Percentiles rank a stretch among this genome's conserved stretches.
These are phyloP conservation scores for Lanius collurio DNA, from an alignment of 2,113 vertebrate genomes.

Conservation along the genomic window DNA sequence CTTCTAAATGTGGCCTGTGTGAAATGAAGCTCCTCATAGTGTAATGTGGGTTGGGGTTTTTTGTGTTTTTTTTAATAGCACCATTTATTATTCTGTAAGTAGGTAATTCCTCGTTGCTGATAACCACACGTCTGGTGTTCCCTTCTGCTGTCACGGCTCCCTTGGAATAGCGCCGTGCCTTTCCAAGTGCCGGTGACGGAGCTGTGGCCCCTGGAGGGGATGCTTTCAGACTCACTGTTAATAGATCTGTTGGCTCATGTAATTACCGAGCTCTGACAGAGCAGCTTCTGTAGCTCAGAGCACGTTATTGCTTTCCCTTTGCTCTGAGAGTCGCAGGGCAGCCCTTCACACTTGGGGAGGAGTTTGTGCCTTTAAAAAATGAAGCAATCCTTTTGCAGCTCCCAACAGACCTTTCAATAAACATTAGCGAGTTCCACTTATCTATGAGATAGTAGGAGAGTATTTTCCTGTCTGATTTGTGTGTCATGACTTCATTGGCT, in stretches of 20 bases:
- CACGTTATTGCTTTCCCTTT: background rate
- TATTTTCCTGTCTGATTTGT: constrained; percentile 42
- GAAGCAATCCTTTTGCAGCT: background rate
- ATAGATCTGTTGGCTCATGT: constrained; percentile 13
- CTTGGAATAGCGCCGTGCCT: background rate
- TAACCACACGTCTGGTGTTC: background rate
- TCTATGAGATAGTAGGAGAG: background rate
- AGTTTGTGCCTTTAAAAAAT: background rate
- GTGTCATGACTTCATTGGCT: constrained; percentile 36
- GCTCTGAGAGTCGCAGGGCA: background rate
- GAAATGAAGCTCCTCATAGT: background rate
- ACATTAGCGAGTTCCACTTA: background rate
- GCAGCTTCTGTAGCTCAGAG: background rate
- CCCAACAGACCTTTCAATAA: background rate
- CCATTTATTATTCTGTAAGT: background rate
- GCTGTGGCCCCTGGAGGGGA: constrained; percentile 9
- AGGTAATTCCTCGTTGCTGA: constrained; percentile 6
- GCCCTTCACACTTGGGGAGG: background rate
- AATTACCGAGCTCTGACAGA: background rate
- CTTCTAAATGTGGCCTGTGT: background rate
- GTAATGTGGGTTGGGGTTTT: background rate
- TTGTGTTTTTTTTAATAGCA: background rate
- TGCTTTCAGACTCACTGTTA: constrained; percentile 44
- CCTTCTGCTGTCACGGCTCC: background rate
- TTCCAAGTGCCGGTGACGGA: background rate